Conservation (phyloP, 2,888 invertebrate genomes). For the Eutolmus rufibarbis region DNA sequence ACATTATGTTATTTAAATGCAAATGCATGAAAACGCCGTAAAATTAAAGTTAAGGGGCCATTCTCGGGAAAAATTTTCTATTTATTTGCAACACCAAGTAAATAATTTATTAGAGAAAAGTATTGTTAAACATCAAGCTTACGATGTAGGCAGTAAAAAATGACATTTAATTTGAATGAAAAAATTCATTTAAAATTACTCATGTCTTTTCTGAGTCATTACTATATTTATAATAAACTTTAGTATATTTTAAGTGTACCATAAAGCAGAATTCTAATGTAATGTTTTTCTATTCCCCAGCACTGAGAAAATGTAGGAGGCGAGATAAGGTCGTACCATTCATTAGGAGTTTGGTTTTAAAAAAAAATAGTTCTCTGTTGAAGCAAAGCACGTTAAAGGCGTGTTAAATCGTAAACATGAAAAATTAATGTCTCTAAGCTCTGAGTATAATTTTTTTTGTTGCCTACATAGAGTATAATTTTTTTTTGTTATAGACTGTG, state of each 20-base stretch:
- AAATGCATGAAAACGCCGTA: background rate
- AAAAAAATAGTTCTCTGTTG: background rate
- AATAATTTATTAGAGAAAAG: background rate
- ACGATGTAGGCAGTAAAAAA: background rate
- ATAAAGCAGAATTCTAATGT: background rate
- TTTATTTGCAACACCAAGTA: background rate
- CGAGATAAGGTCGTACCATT: constrained; percentile 11
- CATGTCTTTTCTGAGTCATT: background rate
- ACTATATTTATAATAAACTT: background rate
- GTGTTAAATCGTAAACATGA: constrained; percentile 28
- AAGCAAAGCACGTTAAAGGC: background rate
- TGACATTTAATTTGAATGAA: background rate
- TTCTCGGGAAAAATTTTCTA: background rate
- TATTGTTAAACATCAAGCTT: background rate
- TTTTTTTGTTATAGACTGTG: constrained; percentile 3
- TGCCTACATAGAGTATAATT: background rate
- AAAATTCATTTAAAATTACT: background rate
- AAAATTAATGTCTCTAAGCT: constrained; percentile 9
- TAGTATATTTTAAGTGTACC: background rate
- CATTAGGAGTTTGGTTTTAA: background rate
- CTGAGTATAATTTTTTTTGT: background rate
- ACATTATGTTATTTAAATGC: background rate
- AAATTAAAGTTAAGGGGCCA: background rate
- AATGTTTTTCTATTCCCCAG: constrained; percentile 20
- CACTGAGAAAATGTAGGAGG: constrained; percentile 7